Base-by-base conservation (phyloP, 30 jellyfish, hydroid and myxozoan species). In the Hydractinia echinata region DNA sequence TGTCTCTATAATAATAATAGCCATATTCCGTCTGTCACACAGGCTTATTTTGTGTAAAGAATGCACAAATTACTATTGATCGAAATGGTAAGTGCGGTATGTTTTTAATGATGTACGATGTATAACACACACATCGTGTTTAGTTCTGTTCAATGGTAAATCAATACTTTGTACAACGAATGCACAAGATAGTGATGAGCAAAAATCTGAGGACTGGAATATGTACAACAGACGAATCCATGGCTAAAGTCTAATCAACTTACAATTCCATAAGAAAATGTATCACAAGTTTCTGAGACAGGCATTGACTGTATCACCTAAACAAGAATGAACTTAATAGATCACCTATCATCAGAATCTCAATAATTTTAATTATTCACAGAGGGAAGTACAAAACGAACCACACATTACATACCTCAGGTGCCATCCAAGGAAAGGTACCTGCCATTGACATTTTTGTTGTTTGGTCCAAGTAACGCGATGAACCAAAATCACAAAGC, bases 401-500 rank as follows among this genome's bases (percentile, higher is more conserved):
- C 51, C 79, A 68, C 49, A 68, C 49, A 11, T 68, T n/a, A 72
- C 60, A 0, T 60, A 91, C 97, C 87, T 91, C 97, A 10, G 97
- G 97, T 49, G 97, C 97, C 97, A 91, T 91, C 97, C 97, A 91
- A 13, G 97, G 97, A 83, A 79, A 91, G 0, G 97, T 91, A 6
- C 97, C 97, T 10, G 95, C 96, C 89, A 91, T 76, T 56, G 97
- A 77, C 97, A 91, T 91, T 18, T 85, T 81, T 44, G 97, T 86
- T 39, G 97, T 85, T 73, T 91, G 97, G 18, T 81, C 77, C 51
- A 84, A 60, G 83, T 81, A 82, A 19, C 96, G 58, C 6, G 97
- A 91, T 82, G 97, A 91, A 54, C 97, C 97, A 82, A 91, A 91
- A 74, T 91, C 97, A 72, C 97, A 91, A n/a, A 91, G 84, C 97